phyloP scores from a whole-genome alignment of 2,797 vertebrate species.

The Ambastaia sidthimunki region DNA sequence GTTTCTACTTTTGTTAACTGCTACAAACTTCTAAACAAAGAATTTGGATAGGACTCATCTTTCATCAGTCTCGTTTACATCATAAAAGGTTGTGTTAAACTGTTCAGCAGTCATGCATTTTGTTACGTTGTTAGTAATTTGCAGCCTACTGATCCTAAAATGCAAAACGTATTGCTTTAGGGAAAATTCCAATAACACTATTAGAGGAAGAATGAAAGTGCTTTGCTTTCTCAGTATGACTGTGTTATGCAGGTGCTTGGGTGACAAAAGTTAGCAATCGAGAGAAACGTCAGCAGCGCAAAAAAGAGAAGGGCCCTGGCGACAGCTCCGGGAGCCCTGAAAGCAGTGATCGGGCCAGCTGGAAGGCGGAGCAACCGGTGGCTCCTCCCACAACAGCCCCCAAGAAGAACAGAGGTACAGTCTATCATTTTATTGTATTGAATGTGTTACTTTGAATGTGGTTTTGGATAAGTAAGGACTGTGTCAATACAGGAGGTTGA shows the following conservation, averaged over 20 bases:
- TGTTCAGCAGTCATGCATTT: not conserved
- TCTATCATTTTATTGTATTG: conserved; percentile 33
- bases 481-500: not conserved
- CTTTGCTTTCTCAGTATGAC: not conserved
- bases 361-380: conserved; percentile 73
- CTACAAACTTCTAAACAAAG: not conserved
- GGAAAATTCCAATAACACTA: not conserved
- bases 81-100: not conserved
- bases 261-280: conserved; percentile 98
- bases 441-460: no score
- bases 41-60: not conserved
- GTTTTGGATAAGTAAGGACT: not conserved
- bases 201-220: not conserved
- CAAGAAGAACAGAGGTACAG: conserved; percentile 89
- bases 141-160: not conserved
- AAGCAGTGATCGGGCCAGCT: conserved; percentile 72
- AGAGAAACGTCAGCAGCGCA: conserved; percentile 94
- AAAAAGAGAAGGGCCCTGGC: conserved; percentile 88
- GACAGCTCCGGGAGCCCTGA: conserved; percentile 84
- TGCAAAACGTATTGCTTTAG: not conserved
- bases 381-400: conserved; percentile 68
- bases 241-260: conserved; percentile 84
- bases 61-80: not conserved
- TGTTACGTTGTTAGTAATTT: not conserved
- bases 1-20: not conserved